phyloP scores from a whole-genome alignment of 2,797 vertebrate genomes.

The Margarornis squamiger region DNA sequence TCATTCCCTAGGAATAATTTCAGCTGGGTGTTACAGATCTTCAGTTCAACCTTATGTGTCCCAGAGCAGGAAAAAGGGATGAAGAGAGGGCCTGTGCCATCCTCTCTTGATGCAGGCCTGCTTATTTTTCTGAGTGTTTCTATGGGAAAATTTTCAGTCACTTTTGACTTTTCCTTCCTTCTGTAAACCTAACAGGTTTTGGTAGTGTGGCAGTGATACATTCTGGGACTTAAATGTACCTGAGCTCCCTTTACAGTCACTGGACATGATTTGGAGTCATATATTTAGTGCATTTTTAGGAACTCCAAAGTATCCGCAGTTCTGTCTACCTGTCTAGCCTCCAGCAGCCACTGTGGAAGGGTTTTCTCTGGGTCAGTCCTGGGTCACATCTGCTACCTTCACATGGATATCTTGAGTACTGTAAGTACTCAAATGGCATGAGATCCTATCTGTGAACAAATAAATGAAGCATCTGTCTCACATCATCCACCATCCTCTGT shows the following conservation, averaged over 20 bases:
- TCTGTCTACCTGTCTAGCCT: neutral
- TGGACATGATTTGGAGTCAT: neutral
- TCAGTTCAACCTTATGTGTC: neutral
- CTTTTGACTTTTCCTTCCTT: neutral
- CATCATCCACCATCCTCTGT: neutral
- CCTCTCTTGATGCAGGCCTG: neutral
- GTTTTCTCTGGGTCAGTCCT: neutral
- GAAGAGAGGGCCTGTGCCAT: neutral
- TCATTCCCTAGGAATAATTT: neutral
- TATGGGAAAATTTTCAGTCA: neutral
- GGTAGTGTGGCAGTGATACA: neutral
- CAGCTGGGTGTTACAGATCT: neutral
- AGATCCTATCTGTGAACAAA: neutral
- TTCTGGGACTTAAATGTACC: neutral
- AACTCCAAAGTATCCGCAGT: neutral
- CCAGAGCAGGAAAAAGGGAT: neutral
- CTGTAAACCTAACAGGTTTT: neutral
- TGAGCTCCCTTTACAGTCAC: neutral
- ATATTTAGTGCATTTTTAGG: neutral
- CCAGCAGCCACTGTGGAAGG: neutral
- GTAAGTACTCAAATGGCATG: neutral
- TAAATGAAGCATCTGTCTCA: neutral
- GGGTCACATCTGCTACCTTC: neutral
- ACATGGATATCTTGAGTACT: neutral
- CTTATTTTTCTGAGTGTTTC: neutral